Evolutionary conservation across 1,140 invertebrate genomes (phyloP), one percentile per base, ranked within the genome.

Genomic region (Lamellibrachia luymesi): DNA sequence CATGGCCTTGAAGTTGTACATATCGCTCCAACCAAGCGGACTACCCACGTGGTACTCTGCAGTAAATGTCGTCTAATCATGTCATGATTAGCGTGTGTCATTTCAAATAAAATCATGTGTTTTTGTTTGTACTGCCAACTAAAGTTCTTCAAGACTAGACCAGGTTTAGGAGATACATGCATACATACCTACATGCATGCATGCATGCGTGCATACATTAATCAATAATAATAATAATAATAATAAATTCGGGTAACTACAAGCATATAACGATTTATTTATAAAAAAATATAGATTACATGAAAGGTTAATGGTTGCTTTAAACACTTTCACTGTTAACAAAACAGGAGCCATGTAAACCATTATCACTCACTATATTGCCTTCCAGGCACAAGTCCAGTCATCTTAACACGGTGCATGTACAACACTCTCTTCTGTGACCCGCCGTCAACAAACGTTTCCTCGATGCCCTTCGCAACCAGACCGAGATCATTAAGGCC

Each of bases 21-120:
- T 89, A 92, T 97, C 96, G 1, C 98, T 98, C 98, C 98, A 98
- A 10, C 98, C 52, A 17, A 8, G 95, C 25, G 49, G 80, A 93
- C 98, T 98, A 51, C 98, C 98, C 95, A 97, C 98, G 94, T 98
- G 98, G 96, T 99, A 99, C 64, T 97, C 98, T 98, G 93, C 5
- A 95, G 52, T 8, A 56, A 17, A 56, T 56, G 52, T 56, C 52
- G 17, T 56, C 52, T 56, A 17, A 56, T 38, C 38, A 38, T 38
- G 52, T 56, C 52, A 56, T 6, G 6, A 17, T 56, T 6, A 56
- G 52, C 6, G 52, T 8, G 17, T 56, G 52, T 1, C 52, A 56
- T 56, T 17, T 56, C 38, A 38, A 38, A 38, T 38, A 38, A 38
- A 38, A 38, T 38, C 38, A 38, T 38, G 38, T 38, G 38, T 38